These are phyloP conservation scores for Drosophila kokeensis DNA, from an alignment of 2,888 invertebrate species.

Conservation along the genomic window DNA sequence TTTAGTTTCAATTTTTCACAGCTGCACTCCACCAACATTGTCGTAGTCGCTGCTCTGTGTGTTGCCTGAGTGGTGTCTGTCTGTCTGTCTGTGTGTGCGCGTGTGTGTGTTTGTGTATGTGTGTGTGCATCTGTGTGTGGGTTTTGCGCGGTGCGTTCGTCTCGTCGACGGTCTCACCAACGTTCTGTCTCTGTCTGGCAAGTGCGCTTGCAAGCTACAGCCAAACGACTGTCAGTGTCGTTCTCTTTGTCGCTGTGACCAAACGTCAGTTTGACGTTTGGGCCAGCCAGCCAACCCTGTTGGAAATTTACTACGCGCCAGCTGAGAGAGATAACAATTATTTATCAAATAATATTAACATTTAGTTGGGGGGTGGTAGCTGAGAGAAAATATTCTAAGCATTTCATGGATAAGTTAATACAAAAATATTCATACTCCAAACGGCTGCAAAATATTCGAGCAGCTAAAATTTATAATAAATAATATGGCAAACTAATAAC, in stretches of 20 bases:
- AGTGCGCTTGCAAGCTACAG: conserved; percentile 40
- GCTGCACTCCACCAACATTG: conserved; percentile 64
- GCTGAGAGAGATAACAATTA: conserved; percentile 3
- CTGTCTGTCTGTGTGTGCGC: conserved; percentile 23
- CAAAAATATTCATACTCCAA: neutral
- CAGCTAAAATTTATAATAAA: neutral
- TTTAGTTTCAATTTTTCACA: conserved; percentile 73
- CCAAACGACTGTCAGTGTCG: conserved; percentile 63
- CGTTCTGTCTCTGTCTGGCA: conserved; percentile 61
- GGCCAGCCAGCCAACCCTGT: conserved; percentile 49
- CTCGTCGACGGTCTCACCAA: conserved; percentile 71
- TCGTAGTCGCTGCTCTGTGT: conserved; percentile 64
- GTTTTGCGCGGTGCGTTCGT: conserved; percentile 63
- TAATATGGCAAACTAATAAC: neutral
- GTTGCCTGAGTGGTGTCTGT: conserved; percentile 29
- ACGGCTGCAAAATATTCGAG: neutral
- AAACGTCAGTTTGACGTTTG: conserved; percentile 73
- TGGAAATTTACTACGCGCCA: conserved; percentile 43
- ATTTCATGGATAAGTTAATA: neutral
- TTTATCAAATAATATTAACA: neutral
- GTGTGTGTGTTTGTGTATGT: conserved; percentile 40
- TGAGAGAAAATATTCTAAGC: neutral
- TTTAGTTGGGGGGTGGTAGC: neutral
- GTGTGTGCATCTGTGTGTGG: conserved; percentile 36
- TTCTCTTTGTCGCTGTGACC: conserved; percentile 70